Evolutionary conservation across 2,888 invertebrate species (phyloP), one percentile per base, ranked within the genome.

Genomic region (Hecatera dysodea): DNA sequence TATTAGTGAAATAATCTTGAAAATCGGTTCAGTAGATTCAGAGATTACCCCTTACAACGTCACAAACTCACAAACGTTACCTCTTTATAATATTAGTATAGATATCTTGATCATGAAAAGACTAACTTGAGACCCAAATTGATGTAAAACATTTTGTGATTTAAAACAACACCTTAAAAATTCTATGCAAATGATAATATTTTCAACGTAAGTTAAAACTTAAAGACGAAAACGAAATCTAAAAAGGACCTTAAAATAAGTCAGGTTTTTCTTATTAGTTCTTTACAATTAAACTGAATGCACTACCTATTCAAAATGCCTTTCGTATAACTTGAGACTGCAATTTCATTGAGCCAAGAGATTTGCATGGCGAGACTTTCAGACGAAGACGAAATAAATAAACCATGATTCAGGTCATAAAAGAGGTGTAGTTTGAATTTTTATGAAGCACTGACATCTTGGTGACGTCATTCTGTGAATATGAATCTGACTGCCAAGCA

Each of bases 341-440:
- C 75, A 76, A 33, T 67, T 73, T 78, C 75, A 75, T 78, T 83
- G 75, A 73, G 67, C 68, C 65, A 39, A 59, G 70, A 70, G 46
- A 81, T 82, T 78, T 78, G 75, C 71, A 77, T 83, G 73, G 55
- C 77, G 60, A 73, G 77, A 78, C 78, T 53, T 56, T 61, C 42
- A 15, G 48, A 39, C 64, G 77, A 74, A 55, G 67, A 76, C 42
- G 70, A 75, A 75, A 75, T 75, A 75, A 75, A 72, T 75, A 75
- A 75, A 76, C 77, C 75, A 76, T 76, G 63, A 70, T 53, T 76
- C 75, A 55, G 48, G 53, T 55, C 77, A 77, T 75, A 71, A 75
- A 77, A 76, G 60, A 55, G 65, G 55, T 63, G 57, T 70, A 75
- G 22, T 76, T 55, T 63, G 71, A 55, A 71, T 44, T 71, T 75